phyloP scores from a whole-genome alignment of 2,113 vertebrate genomes.

The Eolophus roseicapilla region DNA sequence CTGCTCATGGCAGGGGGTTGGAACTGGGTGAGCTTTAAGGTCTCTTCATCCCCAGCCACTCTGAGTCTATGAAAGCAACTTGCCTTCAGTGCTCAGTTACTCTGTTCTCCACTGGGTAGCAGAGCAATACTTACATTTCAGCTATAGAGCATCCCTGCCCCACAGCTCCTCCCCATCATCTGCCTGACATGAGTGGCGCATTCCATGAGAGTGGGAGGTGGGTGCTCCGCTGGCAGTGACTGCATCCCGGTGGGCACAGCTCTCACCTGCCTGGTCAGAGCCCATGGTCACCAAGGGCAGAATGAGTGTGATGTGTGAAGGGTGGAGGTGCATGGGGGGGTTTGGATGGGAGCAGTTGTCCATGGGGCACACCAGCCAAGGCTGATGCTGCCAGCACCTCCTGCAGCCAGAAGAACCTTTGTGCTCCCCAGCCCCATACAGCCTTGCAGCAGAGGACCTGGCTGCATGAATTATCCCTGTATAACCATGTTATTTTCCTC shows the following conservation, averaged over 20 bases:
- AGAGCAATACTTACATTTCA: background rate
- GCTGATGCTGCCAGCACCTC: accelerated
- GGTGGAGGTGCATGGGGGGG: accelerated
- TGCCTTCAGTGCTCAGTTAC: too few relatives aligned
- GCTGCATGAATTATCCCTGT: background rate
- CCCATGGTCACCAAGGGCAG: background rate
- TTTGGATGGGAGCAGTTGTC: background rate
- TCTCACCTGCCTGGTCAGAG: accelerated
- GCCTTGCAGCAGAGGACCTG: background rate
- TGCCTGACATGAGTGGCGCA: accelerated
- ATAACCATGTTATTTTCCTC: background rate
- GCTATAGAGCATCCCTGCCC: background rate
- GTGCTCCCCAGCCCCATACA: accelerated
- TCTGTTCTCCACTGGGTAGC: background rate
- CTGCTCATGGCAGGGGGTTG: background rate
- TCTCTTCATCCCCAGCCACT: background rate
- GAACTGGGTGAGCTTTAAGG: background rate
- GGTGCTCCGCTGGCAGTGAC: accelerated
- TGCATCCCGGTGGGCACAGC: accelerated
- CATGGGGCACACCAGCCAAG: background rate
- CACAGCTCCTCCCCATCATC: accelerated
- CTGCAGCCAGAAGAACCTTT: too few relatives aligned
- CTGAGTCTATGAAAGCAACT: background rate
- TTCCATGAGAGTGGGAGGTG: accelerated
- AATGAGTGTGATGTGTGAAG: accelerated